Evolutionary conservation across 2,888 invertebrate species (phyloP).

Genomic region (Drosophila dives): DNA sequence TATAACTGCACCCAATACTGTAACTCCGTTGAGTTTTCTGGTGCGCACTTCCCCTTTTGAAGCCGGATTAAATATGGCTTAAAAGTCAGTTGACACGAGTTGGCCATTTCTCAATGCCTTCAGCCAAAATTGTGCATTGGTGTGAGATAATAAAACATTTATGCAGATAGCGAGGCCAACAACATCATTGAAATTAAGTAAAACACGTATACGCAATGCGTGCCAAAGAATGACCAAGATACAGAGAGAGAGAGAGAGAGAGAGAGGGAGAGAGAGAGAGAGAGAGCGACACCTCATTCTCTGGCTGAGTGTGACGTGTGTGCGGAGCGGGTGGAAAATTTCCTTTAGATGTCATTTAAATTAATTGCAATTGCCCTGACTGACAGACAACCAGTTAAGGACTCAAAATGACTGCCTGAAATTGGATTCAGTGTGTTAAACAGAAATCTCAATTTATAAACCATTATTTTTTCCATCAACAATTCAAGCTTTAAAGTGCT

Average conservation of each 20-base stretch:
- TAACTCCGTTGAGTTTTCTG: conserved; percentile 42
- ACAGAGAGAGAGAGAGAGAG: too few relatives aligned
- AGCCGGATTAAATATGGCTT: conserved; percentile 77
- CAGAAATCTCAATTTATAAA: conserved; percentile 4
- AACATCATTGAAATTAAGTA: conserved; percentile 75
- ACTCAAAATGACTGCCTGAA: conserved; percentile 25
- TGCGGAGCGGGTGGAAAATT: conserved; percentile 29
- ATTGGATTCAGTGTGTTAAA: conserved; percentile 18
- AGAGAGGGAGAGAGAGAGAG: not conserved
- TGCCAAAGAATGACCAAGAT: conserved; percentile 18
- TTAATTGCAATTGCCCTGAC: conserved; percentile 54
- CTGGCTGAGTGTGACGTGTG: conserved; percentile 3
- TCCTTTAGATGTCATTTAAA: conserved; percentile 68
- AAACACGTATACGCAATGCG: conserved; percentile 56
- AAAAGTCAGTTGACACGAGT: conserved; percentile 79
- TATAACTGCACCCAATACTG: conserved; percentile 25
- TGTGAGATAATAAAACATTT: conserved; percentile 77
- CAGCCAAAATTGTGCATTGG: conserved; percentile 60
- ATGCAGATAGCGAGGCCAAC: conserved; percentile 68
- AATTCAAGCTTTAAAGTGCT: too few relatives aligned
- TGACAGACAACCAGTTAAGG: conserved; percentile 16
- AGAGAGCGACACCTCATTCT: conserved; percentile 2
- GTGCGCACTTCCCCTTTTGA: conserved; percentile 62
- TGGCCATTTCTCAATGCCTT: conserved; percentile 70
- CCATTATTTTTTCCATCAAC: not conserved